phyloP scores from a whole-genome alignment of 2,888 invertebrate genomes.

The Nowickia ferox region DNA sequence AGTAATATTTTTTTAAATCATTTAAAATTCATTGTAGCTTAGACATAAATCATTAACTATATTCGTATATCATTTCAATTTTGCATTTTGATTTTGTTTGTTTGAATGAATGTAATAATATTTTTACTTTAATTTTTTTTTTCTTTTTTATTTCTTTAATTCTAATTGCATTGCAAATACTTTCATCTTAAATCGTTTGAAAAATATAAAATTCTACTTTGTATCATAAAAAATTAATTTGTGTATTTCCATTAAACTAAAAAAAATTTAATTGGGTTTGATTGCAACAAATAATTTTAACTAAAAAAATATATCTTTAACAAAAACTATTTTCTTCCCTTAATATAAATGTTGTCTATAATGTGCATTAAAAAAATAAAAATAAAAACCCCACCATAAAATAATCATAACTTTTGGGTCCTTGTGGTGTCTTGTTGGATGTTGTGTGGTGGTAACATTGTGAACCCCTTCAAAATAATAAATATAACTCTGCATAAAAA shows the following conservation, averaged over 20 bases:
- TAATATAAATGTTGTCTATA: slow-evolving; percentile 34
- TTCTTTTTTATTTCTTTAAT: slow-evolving; percentile 35
- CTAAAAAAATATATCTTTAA: slow-evolving; percentile 10
- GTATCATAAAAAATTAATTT: not conserved
- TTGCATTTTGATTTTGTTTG: slow-evolving; percentile 8
- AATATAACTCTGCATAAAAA: not conserved
- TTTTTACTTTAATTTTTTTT: slow-evolving; percentile 7
- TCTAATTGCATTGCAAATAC: not conserved
- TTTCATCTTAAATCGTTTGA: not conserved
- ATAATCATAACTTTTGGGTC: slow-evolving; percentile 18
- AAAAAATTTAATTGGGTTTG: slow-evolving; percentile 25
- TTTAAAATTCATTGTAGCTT: too few relatives aligned
- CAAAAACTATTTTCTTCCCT: slow-evolving; percentile 23
- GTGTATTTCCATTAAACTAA: not conserved
- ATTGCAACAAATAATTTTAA: slow-evolving; percentile 42
- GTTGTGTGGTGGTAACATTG: slow-evolving; percentile 62
- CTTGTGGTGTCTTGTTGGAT: slow-evolving; percentile 65
- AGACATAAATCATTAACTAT: too few relatives aligned
- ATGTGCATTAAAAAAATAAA: slow-evolving; percentile 29
- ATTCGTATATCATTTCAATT: too few relatives aligned
- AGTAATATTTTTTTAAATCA: too few relatives aligned
- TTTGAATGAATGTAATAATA: slow-evolving; percentile 22
- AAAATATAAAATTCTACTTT: not conserved
- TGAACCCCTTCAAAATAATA: slow-evolving; percentile 36
- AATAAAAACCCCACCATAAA: not conserved